A percentile compares a stretch with the other conserved stretches of the same genome.
Evolutionary conservation across 2,888 invertebrate species (phyloP).

Genomic region (Ophraella communa): DNA sequence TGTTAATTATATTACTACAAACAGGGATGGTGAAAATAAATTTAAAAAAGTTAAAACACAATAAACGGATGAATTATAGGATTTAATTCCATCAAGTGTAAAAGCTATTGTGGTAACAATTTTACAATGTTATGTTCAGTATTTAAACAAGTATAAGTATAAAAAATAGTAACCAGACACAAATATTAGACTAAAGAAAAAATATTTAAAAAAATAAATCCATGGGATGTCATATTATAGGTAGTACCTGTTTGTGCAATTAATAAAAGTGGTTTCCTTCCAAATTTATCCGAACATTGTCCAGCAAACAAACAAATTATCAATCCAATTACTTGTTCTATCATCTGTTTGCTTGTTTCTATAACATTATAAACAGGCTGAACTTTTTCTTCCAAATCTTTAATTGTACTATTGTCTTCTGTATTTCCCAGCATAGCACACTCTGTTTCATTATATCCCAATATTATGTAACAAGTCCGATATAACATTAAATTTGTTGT

Average conservation of each 20-base stretch:
- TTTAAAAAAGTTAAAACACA: too few relatives aligned
- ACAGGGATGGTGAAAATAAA: too few relatives aligned
- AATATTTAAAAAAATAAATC: too few relatives aligned
- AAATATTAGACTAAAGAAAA: too few relatives aligned
- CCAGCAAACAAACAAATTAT: conserved; percentile 75
- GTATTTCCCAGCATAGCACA: conserved; percentile 68
- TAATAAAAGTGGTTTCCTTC: conserved; percentile 74
- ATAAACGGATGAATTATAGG: too few relatives aligned
- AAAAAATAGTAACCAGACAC: too few relatives aligned
- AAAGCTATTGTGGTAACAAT: too few relatives aligned
- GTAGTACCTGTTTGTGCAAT: conserved; percentile 60
- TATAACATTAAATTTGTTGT: conserved; percentile 69
- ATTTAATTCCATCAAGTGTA: too few relatives aligned
- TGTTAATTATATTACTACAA: background rate
- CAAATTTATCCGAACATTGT: conserved; percentile 83
- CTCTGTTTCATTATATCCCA: conserved; percentile 65
- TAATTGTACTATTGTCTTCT: conserved; percentile 61
- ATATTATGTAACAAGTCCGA: conserved; percentile 70
- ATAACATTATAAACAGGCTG: conserved; percentile 73
- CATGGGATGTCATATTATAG: too few relatives aligned
- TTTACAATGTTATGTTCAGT: too few relatives aligned
- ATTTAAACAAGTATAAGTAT: too few relatives aligned
- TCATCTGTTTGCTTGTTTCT: conserved; percentile 66
- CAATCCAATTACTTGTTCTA: conserved; percentile 73
- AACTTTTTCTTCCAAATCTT: conserved; percentile 63